These are phyloP conservation scores for Orcinus orca DNA, from an alignment of 2,113 vertebrate species.

Conservation along the genomic window DNA sequence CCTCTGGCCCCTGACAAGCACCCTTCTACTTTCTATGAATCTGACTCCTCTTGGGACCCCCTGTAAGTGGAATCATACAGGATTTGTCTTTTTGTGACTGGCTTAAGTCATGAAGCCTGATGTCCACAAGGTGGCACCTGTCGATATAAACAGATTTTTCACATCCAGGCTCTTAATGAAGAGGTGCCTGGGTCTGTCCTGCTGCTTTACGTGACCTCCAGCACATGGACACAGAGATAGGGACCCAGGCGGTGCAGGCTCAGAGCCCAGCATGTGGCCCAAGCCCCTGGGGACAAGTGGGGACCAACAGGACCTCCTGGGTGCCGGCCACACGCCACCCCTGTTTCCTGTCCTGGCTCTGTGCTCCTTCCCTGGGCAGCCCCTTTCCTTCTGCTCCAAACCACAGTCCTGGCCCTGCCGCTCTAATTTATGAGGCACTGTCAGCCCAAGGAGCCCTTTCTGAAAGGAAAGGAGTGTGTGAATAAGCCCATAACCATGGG, in stretches of 20 bases:
- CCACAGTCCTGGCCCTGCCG: background rate
- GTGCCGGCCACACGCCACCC: rapidly evolving
- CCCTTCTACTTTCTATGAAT: too few species aligned
- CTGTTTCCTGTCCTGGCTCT: rapidly evolving
- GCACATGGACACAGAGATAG: background rate
- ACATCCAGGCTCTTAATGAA: background rate
- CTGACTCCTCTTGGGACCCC: background rate
- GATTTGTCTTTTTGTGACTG: background rate
- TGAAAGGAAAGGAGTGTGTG: background rate
- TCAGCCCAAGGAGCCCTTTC: background rate
- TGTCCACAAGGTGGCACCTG: background rate
- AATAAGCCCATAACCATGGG: background rate
- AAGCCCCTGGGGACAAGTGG: background rate
- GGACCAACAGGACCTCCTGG: background rate
- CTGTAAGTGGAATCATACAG: rapidly evolving
- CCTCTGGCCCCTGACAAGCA: background rate
- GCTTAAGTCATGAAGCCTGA: background rate
- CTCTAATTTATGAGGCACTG: background rate
- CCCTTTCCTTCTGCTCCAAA: background rate
- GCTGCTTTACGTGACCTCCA: background rate
- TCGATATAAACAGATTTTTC: background rate
- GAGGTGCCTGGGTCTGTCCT: background rate
- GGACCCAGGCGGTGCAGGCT: background rate
- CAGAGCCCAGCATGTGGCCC: too few species aligned
- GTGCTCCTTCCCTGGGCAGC: rapidly evolving